These are phyloP conservation scores for Dysmachus trigonus DNA, from an alignment of 2,888 invertebrate species.

Conservation along the genomic window DNA sequence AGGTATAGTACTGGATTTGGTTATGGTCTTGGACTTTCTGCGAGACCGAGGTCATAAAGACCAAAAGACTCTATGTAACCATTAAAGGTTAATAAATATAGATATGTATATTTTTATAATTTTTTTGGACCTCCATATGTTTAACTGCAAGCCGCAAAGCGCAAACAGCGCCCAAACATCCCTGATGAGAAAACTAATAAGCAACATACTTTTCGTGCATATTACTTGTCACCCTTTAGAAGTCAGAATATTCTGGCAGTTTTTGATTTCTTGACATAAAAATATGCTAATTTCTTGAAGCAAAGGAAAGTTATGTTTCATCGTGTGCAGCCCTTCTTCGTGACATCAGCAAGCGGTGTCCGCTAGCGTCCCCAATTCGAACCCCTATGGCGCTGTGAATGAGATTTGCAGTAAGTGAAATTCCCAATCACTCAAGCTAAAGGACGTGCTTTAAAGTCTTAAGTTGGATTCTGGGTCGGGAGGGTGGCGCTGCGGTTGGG, in stretches of 20 bases:
- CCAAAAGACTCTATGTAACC: no score
- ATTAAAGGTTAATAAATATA: no score
- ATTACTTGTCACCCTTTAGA: neutral
- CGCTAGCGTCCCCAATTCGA: neutral
- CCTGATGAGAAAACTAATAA: no score
- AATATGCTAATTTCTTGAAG: neutral
- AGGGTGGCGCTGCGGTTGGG: neutral
- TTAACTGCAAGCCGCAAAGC: no score
- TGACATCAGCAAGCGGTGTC: neutral
- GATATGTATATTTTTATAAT: no score
- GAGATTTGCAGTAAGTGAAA: constrained; percentile 16
- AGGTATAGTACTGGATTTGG: no score
- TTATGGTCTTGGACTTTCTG: no score
- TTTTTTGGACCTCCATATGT: no score
- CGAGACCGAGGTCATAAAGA: no score
- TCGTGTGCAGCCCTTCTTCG: neutral
- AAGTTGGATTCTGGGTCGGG: constrained; percentile 1
- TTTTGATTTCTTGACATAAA: neutral
- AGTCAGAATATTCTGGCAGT: neutral
- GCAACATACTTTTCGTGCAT: no score
- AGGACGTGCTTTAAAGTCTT: constrained; percentile 41
- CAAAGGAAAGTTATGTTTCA: neutral
- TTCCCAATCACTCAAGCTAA: constrained; percentile 37
- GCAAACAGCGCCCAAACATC: no score
- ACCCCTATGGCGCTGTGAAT: neutral